Evolutionary conservation across 92 coral and sea anemone genomes (phyloP).

Genomic region (Paramuricea clavata): DNA sequence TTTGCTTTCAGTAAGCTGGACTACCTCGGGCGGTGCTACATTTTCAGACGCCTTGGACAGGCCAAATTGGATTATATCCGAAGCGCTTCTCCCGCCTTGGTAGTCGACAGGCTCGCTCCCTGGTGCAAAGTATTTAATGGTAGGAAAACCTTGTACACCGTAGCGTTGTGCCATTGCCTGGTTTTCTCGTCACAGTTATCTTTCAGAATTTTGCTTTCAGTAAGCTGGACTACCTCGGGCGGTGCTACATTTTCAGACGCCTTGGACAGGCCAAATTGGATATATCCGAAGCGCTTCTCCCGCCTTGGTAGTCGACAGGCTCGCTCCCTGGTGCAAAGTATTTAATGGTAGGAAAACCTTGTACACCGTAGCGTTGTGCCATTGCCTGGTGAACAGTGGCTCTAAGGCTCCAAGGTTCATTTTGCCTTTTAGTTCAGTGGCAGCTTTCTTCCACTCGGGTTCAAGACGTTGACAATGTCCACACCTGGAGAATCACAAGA

Average conservation of each 20-base stretch:
- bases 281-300: conserved; percentile 86
- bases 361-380: conserved; percentile 85
- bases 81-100: conserved; percentile 86
- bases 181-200: conserved; percentile 84
- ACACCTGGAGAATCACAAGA: conserved; percentile 69
- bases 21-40: conserved; percentile 85
- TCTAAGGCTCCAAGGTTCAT: conserved; percentile 90
- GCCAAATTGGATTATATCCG: conserved; percentile 93
- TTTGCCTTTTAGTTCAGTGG: conserved; percentile 89
- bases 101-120: conserved; percentile 86
- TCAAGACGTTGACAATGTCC: conserved; percentile 98
- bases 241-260: conserved; percentile 84
- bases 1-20: conserved; percentile 67
- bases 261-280: conserved; percentile 89
- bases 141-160: conserved; percentile 92
- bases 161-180: conserved; percentile 81
- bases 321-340: conserved; percentile 91
- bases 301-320: conserved; percentile 88
- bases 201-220: conserved; percentile 61
- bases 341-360: conserved; percentile 96
- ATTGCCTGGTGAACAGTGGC: conserved; percentile 89
- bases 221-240: conserved; percentile 81
- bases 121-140: conserved; percentile 94
- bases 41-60: conserved; percentile 83
- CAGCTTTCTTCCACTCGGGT: conserved; percentile 98